These are phyloP conservation scores for Rhopalosiphum nymphaeae DNA, from an alignment of 2,888 invertebrate genomes.

Conservation along the genomic window DNA sequence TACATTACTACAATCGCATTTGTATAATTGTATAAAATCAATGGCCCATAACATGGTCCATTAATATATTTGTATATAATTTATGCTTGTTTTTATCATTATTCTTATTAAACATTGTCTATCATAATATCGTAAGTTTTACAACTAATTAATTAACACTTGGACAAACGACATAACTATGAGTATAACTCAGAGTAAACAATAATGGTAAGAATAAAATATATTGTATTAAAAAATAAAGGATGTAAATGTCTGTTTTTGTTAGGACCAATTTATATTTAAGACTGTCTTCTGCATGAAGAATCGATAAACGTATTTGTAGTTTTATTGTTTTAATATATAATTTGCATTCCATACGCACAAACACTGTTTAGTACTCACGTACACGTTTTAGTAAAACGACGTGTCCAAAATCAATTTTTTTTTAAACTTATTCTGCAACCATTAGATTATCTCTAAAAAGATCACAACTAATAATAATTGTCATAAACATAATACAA, in stretches of 20 bases:
- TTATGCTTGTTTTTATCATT: not conserved
- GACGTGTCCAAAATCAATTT: constrained; percentile 46
- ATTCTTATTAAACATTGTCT: not conserved
- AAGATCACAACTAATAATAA: not conserved
- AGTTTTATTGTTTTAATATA: constrained; percentile 29
- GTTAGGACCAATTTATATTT: constrained; percentile 30
- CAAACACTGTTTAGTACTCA: constrained; percentile 33
- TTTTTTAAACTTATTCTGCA: not conserved
- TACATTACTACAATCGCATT: not conserved
- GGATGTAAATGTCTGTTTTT: constrained; percentile 30
- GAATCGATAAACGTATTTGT: constrained; percentile 42
- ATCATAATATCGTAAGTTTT: not conserved
- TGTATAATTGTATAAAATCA: not conserved
- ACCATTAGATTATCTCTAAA: constrained; percentile 5
- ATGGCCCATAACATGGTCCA: not conserved
- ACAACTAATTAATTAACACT: not conserved
- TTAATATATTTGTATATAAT: not conserved
- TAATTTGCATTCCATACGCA: constrained; percentile 52
- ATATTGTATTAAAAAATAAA: not conserved
- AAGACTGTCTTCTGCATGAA: not conserved
- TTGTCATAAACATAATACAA: not conserved
- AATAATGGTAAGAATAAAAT: not conserved
- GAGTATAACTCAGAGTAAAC: not conserved
- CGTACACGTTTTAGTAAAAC: constrained; percentile 39
- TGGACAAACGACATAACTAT: not conserved